Conservation (phyloP, 2,797 vertebrate genomes). For the Lerista edwardsae region DNA sequence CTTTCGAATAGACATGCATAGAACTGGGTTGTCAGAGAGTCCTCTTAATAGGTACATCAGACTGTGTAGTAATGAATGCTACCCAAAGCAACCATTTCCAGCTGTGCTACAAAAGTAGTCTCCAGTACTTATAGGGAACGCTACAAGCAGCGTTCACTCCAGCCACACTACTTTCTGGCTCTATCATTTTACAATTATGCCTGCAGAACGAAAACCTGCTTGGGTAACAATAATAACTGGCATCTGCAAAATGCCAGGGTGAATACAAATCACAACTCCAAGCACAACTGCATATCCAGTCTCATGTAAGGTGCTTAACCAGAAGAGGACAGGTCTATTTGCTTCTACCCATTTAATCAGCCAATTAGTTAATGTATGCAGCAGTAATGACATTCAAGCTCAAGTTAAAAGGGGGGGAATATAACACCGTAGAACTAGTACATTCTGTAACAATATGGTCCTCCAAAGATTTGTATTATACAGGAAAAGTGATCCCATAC, state of each 20-base stretch:
- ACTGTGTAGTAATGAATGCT: not conserved
- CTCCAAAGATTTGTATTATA: not conserved
- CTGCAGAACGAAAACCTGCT: not conserved
- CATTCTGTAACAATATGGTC: slow-evolving; percentile 26
- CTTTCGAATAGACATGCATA: too few species aligned
- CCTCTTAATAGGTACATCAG: not conserved
- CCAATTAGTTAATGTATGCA: slow-evolving; percentile 2
- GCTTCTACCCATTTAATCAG: slow-evolving; percentile 22
- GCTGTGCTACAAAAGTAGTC: not conserved
- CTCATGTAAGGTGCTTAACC: not conserved
- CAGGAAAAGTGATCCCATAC: not conserved
- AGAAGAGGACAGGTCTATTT: slow-evolving; percentile 16
- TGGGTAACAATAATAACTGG: too few species aligned
- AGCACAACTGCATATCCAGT: not conserved
- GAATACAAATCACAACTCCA: slow-evolving; percentile 14
- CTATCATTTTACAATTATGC: not conserved
- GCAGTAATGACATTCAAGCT: slow-evolving; percentile 35
- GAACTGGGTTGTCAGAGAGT: not conserved
- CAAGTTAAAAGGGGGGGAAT: not conserved
- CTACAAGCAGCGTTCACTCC: not conserved
- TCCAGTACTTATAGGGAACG: not conserved
- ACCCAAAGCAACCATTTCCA: not conserved
- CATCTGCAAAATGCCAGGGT: not conserved
- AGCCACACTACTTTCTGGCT: not conserved
- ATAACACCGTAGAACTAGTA: slow-evolving; percentile 2